Conservation (phyloP, 2,888 invertebrate species). For the Rhagophthalmus giganteus region DNA sequence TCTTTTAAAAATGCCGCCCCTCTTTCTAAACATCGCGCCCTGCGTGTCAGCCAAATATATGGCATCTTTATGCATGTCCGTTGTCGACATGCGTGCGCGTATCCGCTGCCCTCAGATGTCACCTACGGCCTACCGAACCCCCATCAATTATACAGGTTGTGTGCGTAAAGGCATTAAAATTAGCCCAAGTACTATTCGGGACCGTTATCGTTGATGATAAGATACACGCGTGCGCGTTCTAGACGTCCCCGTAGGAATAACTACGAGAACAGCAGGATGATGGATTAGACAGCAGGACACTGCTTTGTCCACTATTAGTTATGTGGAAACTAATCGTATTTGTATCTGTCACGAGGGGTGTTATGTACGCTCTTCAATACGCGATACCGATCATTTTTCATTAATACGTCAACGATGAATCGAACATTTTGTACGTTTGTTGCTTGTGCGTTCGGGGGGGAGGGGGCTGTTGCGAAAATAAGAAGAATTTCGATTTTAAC, state of each 20-base stretch:
- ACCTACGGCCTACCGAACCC: conserved; percentile 33
- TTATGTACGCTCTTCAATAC: neutral
- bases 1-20: conserved; percentile 14
- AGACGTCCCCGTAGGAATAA: conserved; percentile 35
- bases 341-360: conserved; percentile 31
- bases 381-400: neutral
- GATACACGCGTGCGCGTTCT: conserved; percentile 45
- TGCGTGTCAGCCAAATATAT: conserved; percentile 32
- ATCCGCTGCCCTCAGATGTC: conserved; percentile 29
- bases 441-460: no score
- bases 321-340: conserved; percentile 39
- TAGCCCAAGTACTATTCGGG: conserved; percentile 51
- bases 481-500: no score
- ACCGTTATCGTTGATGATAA: conserved; percentile 46
- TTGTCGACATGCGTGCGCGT: conserved; percentile 31
- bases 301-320: conserved; percentile 36
- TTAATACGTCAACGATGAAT: neutral
- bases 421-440: no score
- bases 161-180: conserved; percentile 55
- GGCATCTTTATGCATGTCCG: conserved; percentile 37
- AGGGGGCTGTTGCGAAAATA: no score
- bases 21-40: conserved; percentile 21
- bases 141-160: conserved; percentile 50
- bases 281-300: conserved; percentile 37
- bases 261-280: conserved; percentile 38